A percentile compares a stretch with the other conserved stretches of the same genome.
Evolutionary conservation across 2,797 vertebrate genomes (phyloP).

Genomic region (Alosa sapidissima): DNA sequence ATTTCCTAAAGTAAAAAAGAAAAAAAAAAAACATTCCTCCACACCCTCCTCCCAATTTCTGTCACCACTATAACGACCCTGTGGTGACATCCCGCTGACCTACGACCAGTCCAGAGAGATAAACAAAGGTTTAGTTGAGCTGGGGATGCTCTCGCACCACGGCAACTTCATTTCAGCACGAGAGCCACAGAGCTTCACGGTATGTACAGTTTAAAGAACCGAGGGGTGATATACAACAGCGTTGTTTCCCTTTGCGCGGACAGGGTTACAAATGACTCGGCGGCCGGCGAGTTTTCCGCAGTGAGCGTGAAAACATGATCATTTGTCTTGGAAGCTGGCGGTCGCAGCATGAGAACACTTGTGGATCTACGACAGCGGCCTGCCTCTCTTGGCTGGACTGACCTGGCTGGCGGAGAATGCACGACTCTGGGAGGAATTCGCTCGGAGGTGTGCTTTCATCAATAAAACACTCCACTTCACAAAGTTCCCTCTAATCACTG

Average conservation of each 20-base stretch:
- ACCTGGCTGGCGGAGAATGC: conserved; percentile 25
- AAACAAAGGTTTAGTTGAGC: background rate
- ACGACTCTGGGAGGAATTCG: conserved; percentile 34
- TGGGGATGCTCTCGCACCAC: background rate
- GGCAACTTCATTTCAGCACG: background rate
- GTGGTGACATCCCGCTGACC: background rate
- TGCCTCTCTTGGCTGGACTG: conserved; percentile 41
- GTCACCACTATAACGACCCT: background rate
- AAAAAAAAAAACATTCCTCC: background rate
- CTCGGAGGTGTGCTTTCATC: conserved; percentile 47
- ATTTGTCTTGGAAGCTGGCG: conserved; percentile 33
- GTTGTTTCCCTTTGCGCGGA: conserved; percentile 36
- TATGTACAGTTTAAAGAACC: background rate
- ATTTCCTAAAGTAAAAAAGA: background rate
- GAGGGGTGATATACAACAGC: conserved; percentile 27
- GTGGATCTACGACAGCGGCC: conserved; percentile 40
- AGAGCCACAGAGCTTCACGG: background rate
- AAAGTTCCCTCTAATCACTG: conserved; percentile 49
- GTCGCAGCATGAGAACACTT: conserved; percentile 43
- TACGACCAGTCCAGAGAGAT: background rate
- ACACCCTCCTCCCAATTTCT: background rate
- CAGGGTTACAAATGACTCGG: conserved; percentile 36
- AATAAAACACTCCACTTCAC: conserved; percentile 47
- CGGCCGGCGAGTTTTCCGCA: conserved; percentile 29
- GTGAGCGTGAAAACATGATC: conserved; percentile 38